Evolutionary conservation across 2,113 vertebrate genomes (phyloP), one percentile per base, ranked within the genome.

Genomic region (Sturnira hondurensis): DNA sequence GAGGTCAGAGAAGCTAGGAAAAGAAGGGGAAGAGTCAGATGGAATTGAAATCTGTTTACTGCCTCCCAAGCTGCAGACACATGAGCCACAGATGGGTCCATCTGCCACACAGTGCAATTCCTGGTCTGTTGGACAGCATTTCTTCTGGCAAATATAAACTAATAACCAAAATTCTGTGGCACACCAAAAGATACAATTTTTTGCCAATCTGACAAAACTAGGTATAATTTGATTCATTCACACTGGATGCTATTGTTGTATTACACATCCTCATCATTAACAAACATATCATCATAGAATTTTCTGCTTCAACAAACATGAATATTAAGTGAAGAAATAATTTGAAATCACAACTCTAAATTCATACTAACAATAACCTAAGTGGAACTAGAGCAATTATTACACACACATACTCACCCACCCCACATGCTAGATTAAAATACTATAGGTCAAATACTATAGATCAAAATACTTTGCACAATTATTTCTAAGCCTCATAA

Each of bases 21-120:
- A 95, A 16, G 70, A 26, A 95, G 63, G 47, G 89, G 43, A 91
- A 22, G 36, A 95, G 74, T 97, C 83, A 97, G 89, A 97, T 83
- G 80, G 77, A 89, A 89, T 41, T 38, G 83, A 74, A 95, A 94
- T 96, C 67, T 95, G 65, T 89, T 88, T 93, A 47, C 28, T 84
- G 43, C 28, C 83, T 94, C 52, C 56, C 82, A 95, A 88, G 74
- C 63, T 87, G 63, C 63, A 96, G 70, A 47, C 71, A 68, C 45
- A 91, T 74, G 58, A 84, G 65, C 5, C 47, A 89, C 87, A 97
- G 58, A 96, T 7, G 38, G 77, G 47, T 86, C 93, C 77, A 86
- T 94, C 82, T 95, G 88, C 47, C 70, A 65, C 70, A 68, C 50
- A 92, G 61, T 67, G 45, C 78, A 89, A 95, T 93, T 93, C n/a